Percentiles rank a stretch among this genome's conserved stretches.
Conservation (phyloP, 2,797 vertebrate species). For the Bryconaethiops microstoma region DNA sequence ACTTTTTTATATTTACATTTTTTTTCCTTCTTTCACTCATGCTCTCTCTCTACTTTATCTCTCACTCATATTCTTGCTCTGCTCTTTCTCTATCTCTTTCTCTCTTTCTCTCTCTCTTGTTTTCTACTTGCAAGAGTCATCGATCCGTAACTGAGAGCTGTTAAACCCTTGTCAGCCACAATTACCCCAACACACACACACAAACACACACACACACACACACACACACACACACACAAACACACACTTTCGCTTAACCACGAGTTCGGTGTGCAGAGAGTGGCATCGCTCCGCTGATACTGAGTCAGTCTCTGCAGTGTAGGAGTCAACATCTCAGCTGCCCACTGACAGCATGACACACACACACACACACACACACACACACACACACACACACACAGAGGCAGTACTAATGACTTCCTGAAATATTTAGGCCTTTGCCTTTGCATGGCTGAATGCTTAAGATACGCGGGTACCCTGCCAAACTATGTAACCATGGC, state of each 20-base stretch:
- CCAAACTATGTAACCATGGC: neutral
- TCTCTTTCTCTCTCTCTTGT: neutral
- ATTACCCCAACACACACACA: constrained; percentile 4
- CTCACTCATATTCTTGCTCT: neutral
- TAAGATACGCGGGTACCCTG: neutral
- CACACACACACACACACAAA: too few relatives aligned
- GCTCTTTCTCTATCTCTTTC: neutral
- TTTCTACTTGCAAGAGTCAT: neutral
- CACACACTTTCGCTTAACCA: too few relatives aligned
- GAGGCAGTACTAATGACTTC: neutral
- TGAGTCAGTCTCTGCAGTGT: constrained; percentile 10
- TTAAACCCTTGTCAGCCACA: neutral
- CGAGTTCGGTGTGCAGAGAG: neutral
- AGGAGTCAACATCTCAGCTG: constrained; percentile 2
- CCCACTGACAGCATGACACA: constrained; percentile 11
- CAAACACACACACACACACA: neutral
- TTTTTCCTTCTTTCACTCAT: too few relatives aligned
- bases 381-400: too few relatives aligned
- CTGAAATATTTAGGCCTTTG: neutral
- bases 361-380: neutral
- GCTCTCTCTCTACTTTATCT: neutral
- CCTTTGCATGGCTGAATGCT: neutral
- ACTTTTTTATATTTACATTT: too few relatives aligned
- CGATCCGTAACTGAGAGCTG: constrained; percentile 11
- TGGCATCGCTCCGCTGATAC: neutral